Base-by-base conservation (phyloP, 2,888 invertebrate species). In the Rhogogaster chlorosoma region DNA sequence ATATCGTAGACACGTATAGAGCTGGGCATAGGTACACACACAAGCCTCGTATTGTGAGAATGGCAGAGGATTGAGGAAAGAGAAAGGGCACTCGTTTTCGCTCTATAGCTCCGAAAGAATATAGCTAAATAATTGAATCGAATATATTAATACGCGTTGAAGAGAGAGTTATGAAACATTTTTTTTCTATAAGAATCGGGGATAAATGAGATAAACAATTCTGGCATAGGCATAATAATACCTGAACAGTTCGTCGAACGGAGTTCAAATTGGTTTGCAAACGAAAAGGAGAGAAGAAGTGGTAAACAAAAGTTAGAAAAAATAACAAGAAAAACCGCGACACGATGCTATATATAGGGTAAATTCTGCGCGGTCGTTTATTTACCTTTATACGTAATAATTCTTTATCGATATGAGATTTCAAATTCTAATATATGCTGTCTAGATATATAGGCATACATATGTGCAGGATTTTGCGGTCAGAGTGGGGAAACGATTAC, bases 201-300 rank as follows among this genome's bases (percentile, higher is more conserved):
- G 3, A 49, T 5, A 49, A 0, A 49, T 0, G 15, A 49, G 29
- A 49, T 29, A 77, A 77, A 77, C 77, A 77, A 77, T 32, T 77
- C 32, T 22, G 29, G 29, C 9, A 38, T 18, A 15, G 5, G n/a
- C n/a, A 42, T 10, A 71, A 6, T 26, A 29, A 12, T 70, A 36
- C 9, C 5, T 0, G 2, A 12, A 26, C 12, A 49, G 49, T 77
- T 15, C 42, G 32, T 29, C 32, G 29, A 18, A 49, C 32, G 49
- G 29, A 77, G 49, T 77, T 77, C 53, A 77, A 77, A 77, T 53
- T 77, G 53, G 53, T 77, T 77, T n/a, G n/a, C 9, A 53, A 77
- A 77, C n/a, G 71, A 42, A 71, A 70, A 32, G 18, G 7, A 32
- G 22, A 0, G 22, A 22, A 9, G 22, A 22, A 45, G 4, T 2